Evolutionary conservation across 2,113 vertebrate genomes (phyloP).

Genomic region (Anguilla rostrata): DNA sequence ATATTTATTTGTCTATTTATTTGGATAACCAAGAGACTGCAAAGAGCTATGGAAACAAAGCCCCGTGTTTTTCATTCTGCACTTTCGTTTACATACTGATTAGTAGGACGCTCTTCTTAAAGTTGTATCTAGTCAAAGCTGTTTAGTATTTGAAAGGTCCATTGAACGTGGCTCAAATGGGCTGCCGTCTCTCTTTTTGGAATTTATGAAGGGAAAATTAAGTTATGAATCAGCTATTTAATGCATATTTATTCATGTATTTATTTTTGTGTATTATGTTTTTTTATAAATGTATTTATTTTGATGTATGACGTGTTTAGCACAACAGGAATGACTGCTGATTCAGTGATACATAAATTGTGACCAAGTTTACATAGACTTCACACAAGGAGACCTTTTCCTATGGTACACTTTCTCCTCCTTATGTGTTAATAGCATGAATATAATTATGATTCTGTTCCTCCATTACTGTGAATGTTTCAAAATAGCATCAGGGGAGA

Average conservation of each 20-base stretch:
- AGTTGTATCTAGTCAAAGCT: not conserved
- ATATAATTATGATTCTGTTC: not conserved
- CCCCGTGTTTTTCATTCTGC: not conserved
- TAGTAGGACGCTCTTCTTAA: not conserved
- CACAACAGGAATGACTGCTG: not conserved
- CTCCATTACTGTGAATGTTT: not conserved
- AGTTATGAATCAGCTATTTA: conserved; percentile 26
- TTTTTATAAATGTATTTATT: conserved; percentile 7
- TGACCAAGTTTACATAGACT: conserved; percentile 3
- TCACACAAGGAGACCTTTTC: not conserved
- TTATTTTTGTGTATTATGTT: conserved; percentile 14
- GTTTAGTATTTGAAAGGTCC: not conserved
- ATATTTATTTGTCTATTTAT: not conserved
- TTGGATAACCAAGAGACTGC: not conserved
- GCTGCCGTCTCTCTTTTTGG: not conserved
- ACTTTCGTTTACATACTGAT: not conserved
- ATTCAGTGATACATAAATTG: not conserved
- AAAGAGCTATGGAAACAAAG: conserved; percentile 1
- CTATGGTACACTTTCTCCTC: not conserved
- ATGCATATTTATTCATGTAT: conserved; percentile 22
- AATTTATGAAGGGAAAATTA: not conserved
- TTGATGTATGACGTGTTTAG: not conserved
- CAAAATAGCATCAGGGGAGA: not conserved
- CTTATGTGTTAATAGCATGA: not conserved
- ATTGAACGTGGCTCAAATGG: not conserved